Evolutionary conservation across 2,888 invertebrate species (phyloP).

Genomic region (Parapristionchus giblindavisi): DNA sequence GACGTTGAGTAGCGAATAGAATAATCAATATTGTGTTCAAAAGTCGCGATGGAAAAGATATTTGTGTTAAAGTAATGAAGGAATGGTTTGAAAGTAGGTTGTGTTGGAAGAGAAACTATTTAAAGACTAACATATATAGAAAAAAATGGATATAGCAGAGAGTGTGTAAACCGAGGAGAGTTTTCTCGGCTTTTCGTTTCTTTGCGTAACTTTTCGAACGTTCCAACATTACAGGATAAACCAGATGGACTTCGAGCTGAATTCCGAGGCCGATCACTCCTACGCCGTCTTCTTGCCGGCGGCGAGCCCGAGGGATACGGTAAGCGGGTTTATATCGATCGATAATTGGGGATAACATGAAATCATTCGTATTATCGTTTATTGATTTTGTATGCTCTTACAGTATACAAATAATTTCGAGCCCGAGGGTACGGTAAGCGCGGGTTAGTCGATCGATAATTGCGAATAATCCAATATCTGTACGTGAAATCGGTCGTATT

Average conservation of each 20-base stretch:
- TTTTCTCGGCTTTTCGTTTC: too few relatives aligned
- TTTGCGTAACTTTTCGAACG: background rate
- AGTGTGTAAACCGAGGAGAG: too few relatives aligned
- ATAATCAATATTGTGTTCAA: too few relatives aligned
- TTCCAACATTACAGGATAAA: background rate
- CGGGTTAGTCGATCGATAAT: background rate
- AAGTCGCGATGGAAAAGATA: too few relatives aligned
- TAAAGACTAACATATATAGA: too few relatives aligned
- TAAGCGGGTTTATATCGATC: background rate
- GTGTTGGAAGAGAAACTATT: too few relatives aligned
- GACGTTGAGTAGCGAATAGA: too few relatives aligned
- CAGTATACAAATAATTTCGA: background rate
- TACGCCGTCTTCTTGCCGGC: constrained; percentile 24
- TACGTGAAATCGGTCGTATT: background rate
- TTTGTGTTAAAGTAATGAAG: too few relatives aligned
- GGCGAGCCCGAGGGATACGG: background rate
- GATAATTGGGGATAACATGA: background rate
- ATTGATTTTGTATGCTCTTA: background rate
- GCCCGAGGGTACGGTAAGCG: background rate
- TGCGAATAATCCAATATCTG: too few relatives aligned
- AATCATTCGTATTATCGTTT: background rate
- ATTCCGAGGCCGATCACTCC: constrained; percentile 23
- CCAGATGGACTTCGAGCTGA: constrained; percentile 19
- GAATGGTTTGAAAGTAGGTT: too few relatives aligned
- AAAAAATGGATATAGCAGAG: too few relatives aligned